Base-by-base conservation (phyloP, 2,888 invertebrate genomes). In the Loripinus fragilis region DNA sequence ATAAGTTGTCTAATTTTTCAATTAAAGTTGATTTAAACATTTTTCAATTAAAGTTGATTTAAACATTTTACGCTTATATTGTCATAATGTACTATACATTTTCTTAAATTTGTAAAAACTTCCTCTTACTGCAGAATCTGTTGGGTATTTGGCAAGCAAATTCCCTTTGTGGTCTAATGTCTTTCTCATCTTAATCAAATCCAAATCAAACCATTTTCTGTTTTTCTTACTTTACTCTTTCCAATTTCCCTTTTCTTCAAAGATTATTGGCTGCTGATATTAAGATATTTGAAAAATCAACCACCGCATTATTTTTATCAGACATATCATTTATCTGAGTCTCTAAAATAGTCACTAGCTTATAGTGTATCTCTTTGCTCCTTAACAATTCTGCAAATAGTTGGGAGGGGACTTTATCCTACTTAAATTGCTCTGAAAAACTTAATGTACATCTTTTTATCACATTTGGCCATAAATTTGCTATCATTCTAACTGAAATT, bases 41-140 rank as follows among this genome's bases (percentile, higher is more conserved):
- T n/a, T 35, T 70, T 5, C 28, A 55, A 55, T 50, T 5, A 71
- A 55, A 38, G 55, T 41, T 23, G 35, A n/a, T 35, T 71, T 71
- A 23, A 38, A 71, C 10, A 25, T 35, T 17, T 30, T 71, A 0
- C 33, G 52, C 25, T 60, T 2, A 10, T 5, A 33, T 60, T 60
- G 30, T 33, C 60, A 60, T 33, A 33, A 60, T 20, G 3, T 55
- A 20, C 41, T 23, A 55, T 71, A 71, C 15, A n/a, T n/a, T 33
- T 33, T 69, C n/a, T 52, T 69, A 23, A 33, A 52, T 35, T 69
- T 69, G 35, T 33, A 50, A n/a, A 69, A 69, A 33, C 12, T 69
- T 10, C 69, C 69, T 35, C 69, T 69, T 30, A 50, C 10, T 10
- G n/a, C 7, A 0, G 69, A 52, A 35, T 69, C 69, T 48, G 25